Evolutionary conservation across 1,140 invertebrate species (phyloP).

Genomic region (Heliconius hewitsoni): DNA sequence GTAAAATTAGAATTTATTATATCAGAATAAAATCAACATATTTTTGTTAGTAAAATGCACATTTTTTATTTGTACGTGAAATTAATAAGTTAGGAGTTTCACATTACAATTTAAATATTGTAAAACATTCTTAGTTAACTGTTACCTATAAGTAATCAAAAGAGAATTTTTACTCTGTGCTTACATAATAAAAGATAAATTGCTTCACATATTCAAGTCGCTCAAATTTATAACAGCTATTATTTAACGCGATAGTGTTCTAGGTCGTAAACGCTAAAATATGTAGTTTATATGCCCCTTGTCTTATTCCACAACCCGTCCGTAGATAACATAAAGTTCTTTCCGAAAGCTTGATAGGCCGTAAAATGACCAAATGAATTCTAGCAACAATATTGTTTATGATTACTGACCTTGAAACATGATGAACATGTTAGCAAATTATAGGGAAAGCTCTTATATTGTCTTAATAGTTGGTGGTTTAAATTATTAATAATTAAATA

Average conservation of each 20-base stretch:
- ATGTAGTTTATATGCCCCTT: constrained; percentile 15
- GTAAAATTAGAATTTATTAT: background rate
- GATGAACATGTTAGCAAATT: background rate
- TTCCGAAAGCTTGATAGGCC: background rate
- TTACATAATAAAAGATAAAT: background rate
- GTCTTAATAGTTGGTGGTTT: background rate
- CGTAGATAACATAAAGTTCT: constrained; percentile 21
- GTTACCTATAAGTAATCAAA: background rate
- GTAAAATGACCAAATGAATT: background rate
- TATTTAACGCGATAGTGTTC: constrained; percentile 16
- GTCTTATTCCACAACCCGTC: constrained; percentile 10
- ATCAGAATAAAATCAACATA: too few species aligned
- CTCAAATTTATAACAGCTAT: constrained; percentile 21
- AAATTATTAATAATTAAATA: background rate
- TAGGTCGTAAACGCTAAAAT: constrained; percentile 20
- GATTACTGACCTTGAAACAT: background rate
- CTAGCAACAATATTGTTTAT: background rate
- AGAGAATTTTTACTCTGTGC: background rate
- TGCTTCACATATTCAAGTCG: background rate
- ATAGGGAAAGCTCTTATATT: background rate
- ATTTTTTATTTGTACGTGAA: too few species aligned
- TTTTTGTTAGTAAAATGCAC: too few species aligned
- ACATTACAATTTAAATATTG: too few species aligned
- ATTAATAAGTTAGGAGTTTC: too few species aligned
- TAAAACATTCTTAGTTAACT: too few species aligned